Conservation (phyloP, 2,888 invertebrate species). For the Amiota minor region DNA sequence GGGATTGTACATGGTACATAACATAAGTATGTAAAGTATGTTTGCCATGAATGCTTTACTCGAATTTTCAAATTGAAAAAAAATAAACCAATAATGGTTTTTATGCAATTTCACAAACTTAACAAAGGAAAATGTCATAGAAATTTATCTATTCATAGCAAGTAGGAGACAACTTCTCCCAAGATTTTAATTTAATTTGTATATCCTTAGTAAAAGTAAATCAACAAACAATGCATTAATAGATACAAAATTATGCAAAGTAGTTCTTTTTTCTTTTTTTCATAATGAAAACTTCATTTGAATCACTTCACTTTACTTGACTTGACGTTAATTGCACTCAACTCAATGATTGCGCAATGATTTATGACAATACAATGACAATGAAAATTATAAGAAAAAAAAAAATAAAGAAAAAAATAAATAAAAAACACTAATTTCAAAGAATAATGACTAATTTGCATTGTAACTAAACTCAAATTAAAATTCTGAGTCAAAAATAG, state of each 20-base stretch:
- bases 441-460: slow-evolving; percentile 22
- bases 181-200: too few species aligned
- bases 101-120: too few species aligned
- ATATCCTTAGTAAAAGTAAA: too few species aligned
- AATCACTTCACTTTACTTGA: neutral
- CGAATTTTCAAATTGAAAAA: too few species aligned
- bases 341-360: slow-evolving; percentile 18
- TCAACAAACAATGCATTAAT: too few species aligned
- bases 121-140: too few species aligned
- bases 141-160: too few species aligned
- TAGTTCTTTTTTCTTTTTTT: neutral
- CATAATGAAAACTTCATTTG: slow-evolving; percentile 11
- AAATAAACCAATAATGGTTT: too few species aligned
- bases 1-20: neutral
- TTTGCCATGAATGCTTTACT: too few species aligned
- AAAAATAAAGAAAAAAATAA: neutral
- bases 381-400: neutral
- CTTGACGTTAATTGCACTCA: neutral
- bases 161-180: too few species aligned
- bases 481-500: neutral
- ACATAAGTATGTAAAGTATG: too few species aligned
- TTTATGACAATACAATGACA: neutral
- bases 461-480: neutral
- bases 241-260: slow-evolving; percentile 11
- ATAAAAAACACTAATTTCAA: neutral